Percentiles rank a stretch among this genome's conserved stretches.
phyloP scores from a whole-genome alignment of 2,797 vertebrate genomes.

The Melanotaenia pygmaea region DNA sequence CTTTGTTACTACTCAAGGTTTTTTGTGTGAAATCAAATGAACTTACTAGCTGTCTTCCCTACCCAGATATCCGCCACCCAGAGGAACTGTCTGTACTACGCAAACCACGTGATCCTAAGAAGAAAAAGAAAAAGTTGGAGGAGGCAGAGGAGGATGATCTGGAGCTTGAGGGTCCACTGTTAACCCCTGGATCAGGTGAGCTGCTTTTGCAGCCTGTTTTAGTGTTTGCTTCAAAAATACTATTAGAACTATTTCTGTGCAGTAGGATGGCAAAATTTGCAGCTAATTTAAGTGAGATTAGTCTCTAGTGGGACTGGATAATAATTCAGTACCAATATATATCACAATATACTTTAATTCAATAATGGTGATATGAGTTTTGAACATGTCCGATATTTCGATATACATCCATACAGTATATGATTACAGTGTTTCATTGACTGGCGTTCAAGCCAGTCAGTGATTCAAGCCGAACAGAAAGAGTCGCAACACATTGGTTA shows the following conservation, averaged over 20 bases:
- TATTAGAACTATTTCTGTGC: not conserved
- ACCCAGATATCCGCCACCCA: slow-evolving; percentile 94
- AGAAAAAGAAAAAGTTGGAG: slow-evolving; percentile 99
- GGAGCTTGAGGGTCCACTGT: slow-evolving; percentile 93
- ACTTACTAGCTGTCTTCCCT: slow-evolving; percentile 9
- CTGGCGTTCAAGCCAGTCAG: too few species aligned
- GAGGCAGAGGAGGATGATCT: slow-evolving; percentile 90
- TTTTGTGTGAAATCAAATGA: slow-evolving; percentile 34
- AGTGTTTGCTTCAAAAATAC: not conserved
- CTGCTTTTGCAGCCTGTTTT: not conserved
- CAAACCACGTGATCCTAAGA: slow-evolving; percentile 97
- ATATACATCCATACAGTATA: too few species aligned
- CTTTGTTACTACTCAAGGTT: slow-evolving; percentile 26
- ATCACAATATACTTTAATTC: too few species aligned
- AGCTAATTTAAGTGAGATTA: not conserved
- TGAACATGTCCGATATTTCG: too few species aligned
- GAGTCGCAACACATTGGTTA: too few species aligned
- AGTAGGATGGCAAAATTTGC: not conserved
- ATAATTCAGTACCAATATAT: too few species aligned
- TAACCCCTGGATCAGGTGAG: slow-evolving; percentile 96
- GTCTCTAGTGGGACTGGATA: not conserved
- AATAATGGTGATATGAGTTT: too few species aligned
- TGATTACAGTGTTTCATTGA: too few species aligned
- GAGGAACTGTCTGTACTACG: slow-evolving; percentile 97
- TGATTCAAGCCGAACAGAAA: too few species aligned